phyloP scores from a whole-genome alignment of 92 coral and sea anemone genomes.

The Epizoanthus scotinus region DNA sequence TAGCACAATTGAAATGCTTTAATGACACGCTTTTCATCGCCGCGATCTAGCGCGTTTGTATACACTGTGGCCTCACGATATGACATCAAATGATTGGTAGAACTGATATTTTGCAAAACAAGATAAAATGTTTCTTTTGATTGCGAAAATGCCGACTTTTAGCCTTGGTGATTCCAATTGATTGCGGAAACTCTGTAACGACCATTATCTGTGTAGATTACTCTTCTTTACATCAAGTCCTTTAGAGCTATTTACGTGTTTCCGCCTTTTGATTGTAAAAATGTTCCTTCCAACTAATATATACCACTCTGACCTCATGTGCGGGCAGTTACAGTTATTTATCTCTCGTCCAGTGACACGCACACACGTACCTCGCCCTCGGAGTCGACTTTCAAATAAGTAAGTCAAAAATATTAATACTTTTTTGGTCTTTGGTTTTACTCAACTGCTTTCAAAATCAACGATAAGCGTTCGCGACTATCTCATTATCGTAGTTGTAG shows the following conservation, averaged over 20 bases:
- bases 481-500: too few species aligned
- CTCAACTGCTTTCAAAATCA: too few species aligned
- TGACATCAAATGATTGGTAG: neutral
- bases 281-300: constrained; percentile 7
- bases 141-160: neutral
- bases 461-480: too few species aligned
- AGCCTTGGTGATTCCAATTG: neutral
- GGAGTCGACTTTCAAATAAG: neutral
- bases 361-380: neutral
- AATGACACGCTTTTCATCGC: neutral
- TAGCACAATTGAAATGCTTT: neutral
- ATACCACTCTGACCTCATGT: neutral
- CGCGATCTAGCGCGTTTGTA: neutral
- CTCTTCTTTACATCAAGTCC: constrained; percentile 8
- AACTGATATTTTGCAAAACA: neutral
- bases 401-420: neutral
- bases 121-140: neutral
- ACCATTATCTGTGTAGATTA: neutral
- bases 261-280: neutral
- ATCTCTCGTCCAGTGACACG: neutral
- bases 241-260: constrained; percentile 4
- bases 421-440: too few species aligned
- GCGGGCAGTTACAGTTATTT: neutral
- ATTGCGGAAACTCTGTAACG: neutral
- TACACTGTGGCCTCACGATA: neutral